A percentile compares a stretch with the other conserved stretches of the same genome.
phyloP scores from a whole-genome alignment of 2,888 invertebrate genomes.

The Hoplodrina ambigua region DNA sequence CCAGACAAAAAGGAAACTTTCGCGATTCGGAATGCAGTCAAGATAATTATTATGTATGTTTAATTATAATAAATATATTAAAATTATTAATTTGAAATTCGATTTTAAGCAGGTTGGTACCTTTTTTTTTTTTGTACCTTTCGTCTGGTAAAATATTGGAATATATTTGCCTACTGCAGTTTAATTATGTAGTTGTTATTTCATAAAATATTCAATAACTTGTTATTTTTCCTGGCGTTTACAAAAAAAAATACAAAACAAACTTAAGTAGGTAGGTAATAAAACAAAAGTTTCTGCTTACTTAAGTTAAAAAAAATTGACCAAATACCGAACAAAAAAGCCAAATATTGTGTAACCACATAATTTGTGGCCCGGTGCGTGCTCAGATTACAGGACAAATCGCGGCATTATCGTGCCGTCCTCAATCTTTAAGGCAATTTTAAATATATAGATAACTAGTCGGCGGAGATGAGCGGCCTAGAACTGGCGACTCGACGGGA shows the following conservation, averaged over 20 bases:
- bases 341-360: not conserved
- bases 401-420: not conserved
- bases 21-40: too few species aligned
- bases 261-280: too few species aligned
- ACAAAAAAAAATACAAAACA: too few species aligned
- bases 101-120: not conserved
- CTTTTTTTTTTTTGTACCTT: not conserved
- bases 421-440: slow-evolving; percentile 3
- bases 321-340: not conserved
- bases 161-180: not conserved
- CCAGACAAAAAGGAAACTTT: too few species aligned
- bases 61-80: too few species aligned
- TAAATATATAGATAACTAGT: slow-evolving; percentile 18
- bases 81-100: slow-evolving; percentile 7
- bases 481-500: not conserved
- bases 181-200: not conserved
- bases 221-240: too few species aligned
- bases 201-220: not conserved
- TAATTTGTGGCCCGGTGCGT: not conserved
- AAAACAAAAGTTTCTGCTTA: not conserved
- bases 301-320: not conserved
- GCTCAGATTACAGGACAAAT: slow-evolving; percentile 1
- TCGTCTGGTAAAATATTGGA: slow-evolving; percentile 3
- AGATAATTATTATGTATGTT: too few species aligned
- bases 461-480: slow-evolving; percentile 29